Evolutionary conservation across 37 sponge, comb jelly and placozoan genomes (phyloP).

Genomic region (Haliclona indistincta): DNA sequence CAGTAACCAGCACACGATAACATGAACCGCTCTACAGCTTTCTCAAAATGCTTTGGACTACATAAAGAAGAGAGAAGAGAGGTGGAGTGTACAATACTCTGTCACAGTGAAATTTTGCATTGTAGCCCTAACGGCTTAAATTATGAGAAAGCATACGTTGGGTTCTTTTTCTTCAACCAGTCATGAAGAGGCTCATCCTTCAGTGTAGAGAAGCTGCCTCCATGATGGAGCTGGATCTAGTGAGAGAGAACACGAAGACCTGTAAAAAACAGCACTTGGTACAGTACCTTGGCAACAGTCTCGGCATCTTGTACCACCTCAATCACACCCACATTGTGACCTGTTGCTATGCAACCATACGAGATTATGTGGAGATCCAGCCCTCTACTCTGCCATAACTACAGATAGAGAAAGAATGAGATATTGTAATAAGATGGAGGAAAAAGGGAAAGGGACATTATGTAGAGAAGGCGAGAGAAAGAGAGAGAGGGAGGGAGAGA

Average conservation of each 20-base stretch:
- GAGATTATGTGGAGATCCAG: constrained; percentile 88
- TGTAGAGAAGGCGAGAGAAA: neutral
- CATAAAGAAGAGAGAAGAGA: neutral
- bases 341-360: constrained; percentile 96
- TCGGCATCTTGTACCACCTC: constrained; percentile 91
- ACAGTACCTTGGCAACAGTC: constrained; percentile 81
- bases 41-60: constrained; percentile 55
- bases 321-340: constrained; percentile 83
- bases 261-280: neutral
- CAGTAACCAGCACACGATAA: constrained; percentile 96
- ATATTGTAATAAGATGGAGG: neutral
- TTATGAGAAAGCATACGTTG: constrained; percentile 41
- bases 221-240: constrained; percentile 76
- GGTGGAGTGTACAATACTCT: neutral
- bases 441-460: neutral
- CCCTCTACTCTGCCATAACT: constrained; percentile 86
- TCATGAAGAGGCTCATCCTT: constrained; percentile 81
- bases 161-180: constrained; percentile 85
- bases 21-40: constrained; percentile 77
- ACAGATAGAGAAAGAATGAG: neutral
- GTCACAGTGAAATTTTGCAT: neutral
- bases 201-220: constrained; percentile 70
- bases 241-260: neutral
- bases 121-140: neutral
- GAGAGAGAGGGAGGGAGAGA: neutral